Evolutionary conservation across 2,888 invertebrate genomes (phyloP), one percentile per base, ranked within the genome.

Genomic region (Synanthedon tipuliformis): DNA sequence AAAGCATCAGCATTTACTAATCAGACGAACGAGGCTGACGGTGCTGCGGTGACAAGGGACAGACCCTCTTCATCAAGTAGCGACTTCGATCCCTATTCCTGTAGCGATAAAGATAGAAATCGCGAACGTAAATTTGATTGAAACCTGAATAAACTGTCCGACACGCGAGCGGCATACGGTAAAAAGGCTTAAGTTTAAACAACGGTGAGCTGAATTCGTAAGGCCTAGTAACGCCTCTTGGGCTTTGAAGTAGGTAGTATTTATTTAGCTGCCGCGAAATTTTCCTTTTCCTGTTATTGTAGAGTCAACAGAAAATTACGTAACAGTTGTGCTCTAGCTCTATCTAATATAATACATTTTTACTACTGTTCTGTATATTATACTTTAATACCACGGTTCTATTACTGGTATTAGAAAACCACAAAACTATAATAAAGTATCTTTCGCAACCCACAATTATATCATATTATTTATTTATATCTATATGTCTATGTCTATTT

Each of bases 141-240:
- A 60, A 65, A 61, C 66, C 69, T 68, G 66, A 70, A 69, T 71
- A 79, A 76, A 79, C 72, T 67, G 59, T 56, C 58, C 59, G 62
- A 64, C 61, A 77, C 78, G 78, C 70, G 69, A 61, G 61, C 68
- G 57, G 73, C 70, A 78, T 79, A 45, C 69, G 60, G 62, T 61
- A 66, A 68, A 72, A 73, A 69, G 68, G 67, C 65, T 65, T 45
- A 15, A 66, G 59, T 65, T 68, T 65, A 68, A 67, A 71, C 65
- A 71, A 66, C 64, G 62, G 61, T 45, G 45, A 45, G 45, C 45
- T 45, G 45, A 45, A 45, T 45, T 62, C 62, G 61, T 63, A 62
- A 59, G 60, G 55, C 54, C 56, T 54, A 55, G 55, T 53, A 63
- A 58, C 56, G 58, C 60, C 58, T 64, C 60, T 59, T 53, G 57